phyloP scores from a whole-genome alignment of 1,140 invertebrate species.

The Arion vulgaris region DNA sequence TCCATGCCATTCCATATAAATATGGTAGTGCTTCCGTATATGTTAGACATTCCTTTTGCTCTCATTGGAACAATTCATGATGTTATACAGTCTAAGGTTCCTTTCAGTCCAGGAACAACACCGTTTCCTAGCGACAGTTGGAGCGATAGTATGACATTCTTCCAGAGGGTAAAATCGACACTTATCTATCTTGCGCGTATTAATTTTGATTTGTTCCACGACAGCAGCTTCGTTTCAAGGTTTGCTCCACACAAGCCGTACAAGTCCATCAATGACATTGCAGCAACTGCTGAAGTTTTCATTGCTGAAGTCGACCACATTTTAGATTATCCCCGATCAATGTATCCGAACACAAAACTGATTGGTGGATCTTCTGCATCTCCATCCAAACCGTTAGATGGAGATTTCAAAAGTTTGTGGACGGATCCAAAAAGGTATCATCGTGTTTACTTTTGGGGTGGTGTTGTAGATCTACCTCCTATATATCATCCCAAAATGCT shows the following conservation, averaged over 20 bases:
- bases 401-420: conserved; percentile 35
- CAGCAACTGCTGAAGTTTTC: conserved; percentile 35
- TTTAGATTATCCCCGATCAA: conserved; percentile 48
- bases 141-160: conserved; percentile 37
- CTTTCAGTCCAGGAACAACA: conserved; percentile 12
- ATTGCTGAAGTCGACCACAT: conserved; percentile 50
- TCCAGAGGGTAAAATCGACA: conserved; percentile 7
- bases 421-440: conserved; percentile 37
- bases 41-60: conserved; percentile 38
- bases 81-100: background rate
- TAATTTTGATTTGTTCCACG: background rate
- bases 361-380: conserved; percentile 48
- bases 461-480: conserved; percentile 20
- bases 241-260: conserved; percentile 37
- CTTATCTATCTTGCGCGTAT: background rate
- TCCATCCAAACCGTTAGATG: conserved; percentile 32
- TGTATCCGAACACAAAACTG: conserved; percentile 48
- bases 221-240: background rate
- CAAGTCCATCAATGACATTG: conserved; percentile 7
- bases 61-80: conserved; percentile 32
- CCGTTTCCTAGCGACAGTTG: conserved; percentile 4
- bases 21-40: conserved; percentile 39
- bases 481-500: conserved; percentile 35
- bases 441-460: conserved; percentile 47
- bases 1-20: conserved; percentile 10